A percentile compares a stretch with the other conserved stretches of the same genome.
These are phyloP conservation scores for Triplophysa dalaica DNA, from an alignment of 2,113 vertebrate species.

Conservation along the genomic window DNA sequence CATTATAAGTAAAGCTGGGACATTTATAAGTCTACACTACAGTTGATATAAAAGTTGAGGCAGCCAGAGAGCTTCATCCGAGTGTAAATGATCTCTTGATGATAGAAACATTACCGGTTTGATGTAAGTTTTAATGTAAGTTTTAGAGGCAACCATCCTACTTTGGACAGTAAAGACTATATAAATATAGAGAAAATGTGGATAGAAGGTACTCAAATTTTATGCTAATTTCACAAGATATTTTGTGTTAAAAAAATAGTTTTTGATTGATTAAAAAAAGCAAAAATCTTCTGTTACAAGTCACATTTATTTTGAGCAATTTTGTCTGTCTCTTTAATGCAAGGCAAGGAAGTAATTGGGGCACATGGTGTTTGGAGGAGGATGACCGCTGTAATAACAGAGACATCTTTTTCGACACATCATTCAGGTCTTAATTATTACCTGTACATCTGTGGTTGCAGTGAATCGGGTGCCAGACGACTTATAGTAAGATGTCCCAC, in stretches of 20 bases:
- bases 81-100: slow-evolving; percentile 34
- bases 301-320: slow-evolving; percentile 18
- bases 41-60: slow-evolving; percentile 36
- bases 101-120: slow-evolving; percentile 23
- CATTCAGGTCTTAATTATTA: slow-evolving; percentile 57
- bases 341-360: slow-evolving; percentile 33
- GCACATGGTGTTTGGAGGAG: slow-evolving; percentile 23
- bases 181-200: not conserved
- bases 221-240: not conserved
- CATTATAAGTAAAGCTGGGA: slow-evolving; percentile 35
- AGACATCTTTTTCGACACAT: slow-evolving; percentile 46
- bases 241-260: not conserved
- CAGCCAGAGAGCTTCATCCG: slow-evolving; percentile 31
- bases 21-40: slow-evolving; percentile 25
- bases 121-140: not conserved
- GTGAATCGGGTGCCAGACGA: slow-evolving; percentile 33
- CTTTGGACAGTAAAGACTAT: not conserved
- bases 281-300: slow-evolving; percentile 14
- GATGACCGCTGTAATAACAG: slow-evolving; percentile 44
- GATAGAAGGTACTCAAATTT: not conserved
- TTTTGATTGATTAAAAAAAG: not conserved
- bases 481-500: slow-evolving; percentile 29
- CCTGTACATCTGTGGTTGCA: slow-evolving; percentile 33
- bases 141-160: not conserved
- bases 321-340: slow-evolving; percentile 31